Evolutionary conservation across 2,113 vertebrate species (phyloP), one percentile per base, ranked within the genome.

Genomic region (Ceyx melanurus): DNA sequence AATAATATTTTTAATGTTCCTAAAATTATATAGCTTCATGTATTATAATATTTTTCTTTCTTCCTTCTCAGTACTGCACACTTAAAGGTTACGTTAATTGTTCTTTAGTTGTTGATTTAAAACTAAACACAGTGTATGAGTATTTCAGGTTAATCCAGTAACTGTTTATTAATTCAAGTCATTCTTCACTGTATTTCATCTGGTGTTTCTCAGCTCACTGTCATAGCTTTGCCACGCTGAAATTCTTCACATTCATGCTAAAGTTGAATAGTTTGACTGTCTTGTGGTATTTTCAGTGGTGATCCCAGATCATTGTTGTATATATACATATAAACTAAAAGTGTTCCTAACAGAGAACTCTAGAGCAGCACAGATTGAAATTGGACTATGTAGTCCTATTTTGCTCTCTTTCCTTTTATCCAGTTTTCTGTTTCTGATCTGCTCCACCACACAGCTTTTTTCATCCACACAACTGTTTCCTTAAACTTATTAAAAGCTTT

Each of bases 151-250:
- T 91, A 88, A 81, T 96, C 43, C 45, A 62, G 37, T 90, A 68
- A 43, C 33, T 91, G 35, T 82, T 90, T 72, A 88, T 89, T 82
- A 79, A 81, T 90, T 88, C 45, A 54, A 73, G 35, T 73, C 78
- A 48, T 86, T 75, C 65, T 93, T 83, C 53, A 42, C 19, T 78
- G 11, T 60, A 42, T 90, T 93, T 86, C 2, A 0, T 70, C 58
- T 94, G 60, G 26, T 92, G 45, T 85, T 92, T 93, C 78, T 95
- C 75, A 89, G 43, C 46, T 83, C 42, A 79, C 33, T 92, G n/a
- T 17, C 78, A 31, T 82, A 65, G 70, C 53, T 74, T 88, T 88
- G 53, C 50, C 45, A 31, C 53, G 84, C 57, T 79, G 77, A 91
- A 94, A 90, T 89, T 82, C 86, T 74, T 91, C 26, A 68, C 42